These are phyloP conservation scores for Cyrtonyx montezumae DNA, from an alignment of 2,113 vertebrate genomes.

Conservation along the genomic window DNA sequence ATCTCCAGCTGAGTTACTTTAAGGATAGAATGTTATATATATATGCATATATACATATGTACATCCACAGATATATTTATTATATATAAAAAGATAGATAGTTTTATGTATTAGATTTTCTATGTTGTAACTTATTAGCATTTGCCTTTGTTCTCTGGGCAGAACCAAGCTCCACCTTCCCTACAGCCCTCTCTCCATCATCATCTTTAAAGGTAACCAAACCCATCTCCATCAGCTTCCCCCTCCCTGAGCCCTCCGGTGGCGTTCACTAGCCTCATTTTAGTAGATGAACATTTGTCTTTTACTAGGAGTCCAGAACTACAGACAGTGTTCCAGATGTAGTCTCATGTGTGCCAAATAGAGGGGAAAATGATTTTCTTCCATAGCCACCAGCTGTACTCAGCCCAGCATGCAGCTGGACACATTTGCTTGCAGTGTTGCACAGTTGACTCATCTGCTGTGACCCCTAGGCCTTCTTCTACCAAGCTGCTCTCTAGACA, in stretches of 20 bases:
- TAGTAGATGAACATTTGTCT: neutral
- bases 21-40: neutral
- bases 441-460: neutral
- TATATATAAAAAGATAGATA: too few species aligned
- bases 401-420: neutral
- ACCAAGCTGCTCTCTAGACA: neutral
- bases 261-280: neutral
- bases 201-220: neutral
- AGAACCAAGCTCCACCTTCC: neutral
- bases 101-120: neutral
- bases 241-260: neutral
- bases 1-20: neutral
- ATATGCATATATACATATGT: neutral
- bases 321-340: neutral
- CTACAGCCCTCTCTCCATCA: neutral
- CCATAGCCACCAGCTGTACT: neutral
- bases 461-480: neutral
- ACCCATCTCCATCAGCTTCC: neutral
- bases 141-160: neutral
- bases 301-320: neutral
- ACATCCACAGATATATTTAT: neutral
- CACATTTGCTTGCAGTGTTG: neutral
- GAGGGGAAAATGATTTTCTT: neutral
- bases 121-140: neutral
- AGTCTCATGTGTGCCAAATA: neutral